Base-by-base conservation (phyloP, 2,113 vertebrate species). In the Chelonoidis abingdonii region DNA sequence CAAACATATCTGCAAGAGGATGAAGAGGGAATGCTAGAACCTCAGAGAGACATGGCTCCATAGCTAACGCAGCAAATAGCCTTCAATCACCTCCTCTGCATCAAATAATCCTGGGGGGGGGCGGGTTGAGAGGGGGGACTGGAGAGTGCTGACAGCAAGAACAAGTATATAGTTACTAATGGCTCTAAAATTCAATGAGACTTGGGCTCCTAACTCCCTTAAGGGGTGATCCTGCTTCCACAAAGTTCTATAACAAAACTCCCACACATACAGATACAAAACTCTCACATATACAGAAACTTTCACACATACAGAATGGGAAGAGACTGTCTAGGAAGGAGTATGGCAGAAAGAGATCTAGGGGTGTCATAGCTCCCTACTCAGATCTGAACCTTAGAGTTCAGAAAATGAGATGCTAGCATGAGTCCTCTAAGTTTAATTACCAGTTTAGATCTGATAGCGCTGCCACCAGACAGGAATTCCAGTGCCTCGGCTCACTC, bases 61-160 rank as follows among this genome's bases (percentile, higher is more conserved):
- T n/a, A 65, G 27, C 27, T 14, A 31, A 8, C 12, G 76, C 0
- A 0, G 56, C 79, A 86, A n/a, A 78, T 11, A 38, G 27, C 47
- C 29, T 53, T 75, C 83, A 12, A 0, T n/a, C 47, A 13, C 7
- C 1, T 13, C 6, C 25, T 84, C 44, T 44, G 4, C 49, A 52
- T 35, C 79, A 5, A 17, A 35, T 11, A 31, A n/a, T 65, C 5
- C 7, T 0, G 14, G 4, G 21, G 4, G 50, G 6, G 1, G 25
- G 11, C 2, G 5, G 10, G 5, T 6, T 44, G 57, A 27, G 21
- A 11, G 12, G 62, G 62, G 10, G 2, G 4, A 11, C 19, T 2
- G n/a, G n/a, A 75, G 69, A n/a, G n/a, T 21, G 31, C 53, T 54
- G 53, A 54, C 53, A 54, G 65, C 59, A 62, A 59, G 57, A 29